Evolutionary conservation across 2,797 vertebrate species (phyloP).

Genomic region (Gymnothorax reevesii): DNA sequence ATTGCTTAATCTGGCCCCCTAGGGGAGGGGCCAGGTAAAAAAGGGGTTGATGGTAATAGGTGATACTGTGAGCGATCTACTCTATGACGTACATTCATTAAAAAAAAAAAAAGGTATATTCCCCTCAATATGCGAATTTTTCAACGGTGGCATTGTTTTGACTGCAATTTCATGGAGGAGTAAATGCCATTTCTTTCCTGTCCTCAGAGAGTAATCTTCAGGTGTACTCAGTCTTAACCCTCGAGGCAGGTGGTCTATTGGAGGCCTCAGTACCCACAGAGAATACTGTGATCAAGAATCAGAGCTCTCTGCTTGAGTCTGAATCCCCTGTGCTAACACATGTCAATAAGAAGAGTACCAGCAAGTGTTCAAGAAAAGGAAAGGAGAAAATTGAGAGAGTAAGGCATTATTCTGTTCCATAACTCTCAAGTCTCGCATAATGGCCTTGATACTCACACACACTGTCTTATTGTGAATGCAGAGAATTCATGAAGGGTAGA

Average conservation of each 20-base stretch:
- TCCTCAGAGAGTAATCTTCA: neutral
- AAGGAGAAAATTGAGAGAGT: neutral
- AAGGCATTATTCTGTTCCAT: neutral
- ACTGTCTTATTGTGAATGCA: too few species aligned
- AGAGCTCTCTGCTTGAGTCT: neutral
- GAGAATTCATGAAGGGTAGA: too few species aligned
- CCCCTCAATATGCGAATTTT: neutral
- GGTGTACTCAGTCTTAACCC: neutral
- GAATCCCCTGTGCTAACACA: constrained; percentile 1
- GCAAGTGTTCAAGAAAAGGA: neutral
- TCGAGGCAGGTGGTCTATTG: neutral
- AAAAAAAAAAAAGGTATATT: neutral
- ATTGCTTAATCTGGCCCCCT: too few species aligned
- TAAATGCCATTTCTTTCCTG: neutral
- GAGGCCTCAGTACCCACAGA: neutral
- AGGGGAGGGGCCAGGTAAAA: too few species aligned
- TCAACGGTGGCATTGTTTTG: neutral
- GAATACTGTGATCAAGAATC: constrained; percentile 12
- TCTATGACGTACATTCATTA: neutral
- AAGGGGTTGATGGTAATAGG: neutral
- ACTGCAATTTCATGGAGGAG: neutral
- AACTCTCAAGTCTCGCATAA: too few species aligned
- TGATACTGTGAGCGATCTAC: neutral
- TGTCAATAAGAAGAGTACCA: neutral
- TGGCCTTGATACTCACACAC: too few species aligned